These are phyloP conservation scores for Lagorchestes hirsutus DNA, from an alignment of 2,797 vertebrate genomes.

Conservation along the genomic window DNA sequence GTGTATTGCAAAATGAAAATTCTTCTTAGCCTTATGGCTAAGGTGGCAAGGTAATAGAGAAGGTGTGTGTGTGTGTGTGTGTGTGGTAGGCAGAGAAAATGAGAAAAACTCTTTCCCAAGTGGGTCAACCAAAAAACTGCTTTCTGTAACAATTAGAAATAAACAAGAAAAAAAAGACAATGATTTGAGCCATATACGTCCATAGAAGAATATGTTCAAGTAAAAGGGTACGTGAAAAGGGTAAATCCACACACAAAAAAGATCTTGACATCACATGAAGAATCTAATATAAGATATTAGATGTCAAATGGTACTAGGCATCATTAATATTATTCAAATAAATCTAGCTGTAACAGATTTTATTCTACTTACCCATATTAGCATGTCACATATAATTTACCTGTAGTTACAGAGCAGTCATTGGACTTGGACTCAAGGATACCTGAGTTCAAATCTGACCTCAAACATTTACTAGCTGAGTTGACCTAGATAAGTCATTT, in stretches of 20 bases:
- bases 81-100: neutral
- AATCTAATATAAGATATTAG: neutral
- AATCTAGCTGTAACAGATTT: neutral
- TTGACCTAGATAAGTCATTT: neutral
- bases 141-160: constrained; percentile 42
- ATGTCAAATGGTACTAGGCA: constrained; percentile 14
- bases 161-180: constrained; percentile 38
- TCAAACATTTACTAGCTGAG: neutral
- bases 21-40: constrained; percentile 22
- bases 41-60: constrained; percentile 5
- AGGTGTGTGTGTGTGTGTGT: neutral
- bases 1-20: constrained; percentile 68
- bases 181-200: constrained; percentile 1
- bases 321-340: constrained; percentile 18
- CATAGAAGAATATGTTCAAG: neutral
- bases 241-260: constrained; percentile 15
- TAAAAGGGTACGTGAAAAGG: neutral
- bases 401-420: neutral
- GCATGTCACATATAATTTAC: neutral
- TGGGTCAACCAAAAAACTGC: constrained; percentile 7
- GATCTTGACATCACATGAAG: constrained; percentile 1
- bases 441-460: neutral
- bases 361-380: neutral
- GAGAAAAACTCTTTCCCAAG: neutral
- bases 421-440: neutral